phyloP scores from a whole-genome alignment of 2,888 invertebrate genomes.

The Spilarctia lutea region DNA sequence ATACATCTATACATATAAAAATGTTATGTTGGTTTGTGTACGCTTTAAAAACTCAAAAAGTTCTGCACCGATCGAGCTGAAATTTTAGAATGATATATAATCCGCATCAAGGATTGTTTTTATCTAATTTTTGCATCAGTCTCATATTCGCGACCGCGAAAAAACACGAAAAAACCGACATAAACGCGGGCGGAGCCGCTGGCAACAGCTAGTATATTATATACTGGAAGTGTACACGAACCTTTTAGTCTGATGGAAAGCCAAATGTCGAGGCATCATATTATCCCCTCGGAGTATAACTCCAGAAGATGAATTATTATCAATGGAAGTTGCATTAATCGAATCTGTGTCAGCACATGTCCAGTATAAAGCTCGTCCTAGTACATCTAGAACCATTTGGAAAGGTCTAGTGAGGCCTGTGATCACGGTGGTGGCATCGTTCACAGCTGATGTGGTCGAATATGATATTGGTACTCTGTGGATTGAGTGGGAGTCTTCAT shows the following conservation, averaged over 20 bases:
- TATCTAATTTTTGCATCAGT: no score
- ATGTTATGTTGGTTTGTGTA: no score
- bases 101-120: no score
- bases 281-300: conserved; percentile 91
- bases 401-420: conserved; percentile 89
- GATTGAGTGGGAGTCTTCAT: conserved; percentile 92
- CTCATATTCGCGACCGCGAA: no score
- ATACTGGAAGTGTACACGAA: conserved; percentile 16
- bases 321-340: conserved; percentile 94
- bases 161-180: no score
- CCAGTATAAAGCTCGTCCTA: conserved; percentile 95
- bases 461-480: conserved; percentile 86
- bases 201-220: no score
- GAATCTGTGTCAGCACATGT: conserved; percentile 93
- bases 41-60: no score
- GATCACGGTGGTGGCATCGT: conserved; percentile 83
- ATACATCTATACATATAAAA: no score
- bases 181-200: no score
- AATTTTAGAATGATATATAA: no score
- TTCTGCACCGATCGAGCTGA: no score
- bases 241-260: conserved; percentile 94
- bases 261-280: conserved; percentile 94
- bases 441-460: conserved; percentile 68
- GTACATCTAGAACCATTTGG: conserved; percentile 94
- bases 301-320: conserved; percentile 88